phyloP scores from a whole-genome alignment of 2,113 vertebrate genomes.

The Orthonyx spaldingii region DNA sequence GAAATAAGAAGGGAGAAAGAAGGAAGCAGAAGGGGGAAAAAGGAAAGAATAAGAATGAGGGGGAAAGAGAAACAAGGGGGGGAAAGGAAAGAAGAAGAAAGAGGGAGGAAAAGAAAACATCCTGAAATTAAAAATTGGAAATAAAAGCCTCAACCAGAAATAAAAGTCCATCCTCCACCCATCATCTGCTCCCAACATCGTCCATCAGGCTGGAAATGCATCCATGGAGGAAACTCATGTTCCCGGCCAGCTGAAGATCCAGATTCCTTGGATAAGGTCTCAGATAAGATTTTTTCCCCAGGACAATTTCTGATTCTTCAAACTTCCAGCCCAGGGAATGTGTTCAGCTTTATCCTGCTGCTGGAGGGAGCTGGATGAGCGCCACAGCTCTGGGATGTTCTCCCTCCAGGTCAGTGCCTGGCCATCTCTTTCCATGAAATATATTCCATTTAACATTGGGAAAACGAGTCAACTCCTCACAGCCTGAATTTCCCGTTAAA shows the following conservation, averaged over 20 bases:
- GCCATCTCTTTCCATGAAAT: background rate
- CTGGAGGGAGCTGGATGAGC: rapidly evolving
- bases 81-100: background rate
- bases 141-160: background rate
- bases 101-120: background rate
- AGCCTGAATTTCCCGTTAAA: background rate
- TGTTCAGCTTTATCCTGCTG: background rate
- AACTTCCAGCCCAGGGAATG: background rate
- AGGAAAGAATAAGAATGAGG: no score
- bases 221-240: background rate
- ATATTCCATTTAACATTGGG: background rate
- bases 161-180: background rate
- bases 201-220: background rate
- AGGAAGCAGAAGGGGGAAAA: no score
- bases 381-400: background rate
- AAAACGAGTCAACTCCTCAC: background rate
- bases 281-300: background rate
- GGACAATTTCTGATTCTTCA: background rate
- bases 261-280: background rate
- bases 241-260: background rate
- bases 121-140: background rate
- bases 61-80: no score
- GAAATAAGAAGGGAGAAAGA: no score
- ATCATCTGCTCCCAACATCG: background rate
- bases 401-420: background rate